Percentiles rank a stretch among this genome's conserved stretches.
Evolutionary conservation across 2,113 vertebrate species (phyloP).

Genomic region (Jaculus jaculus): DNA sequence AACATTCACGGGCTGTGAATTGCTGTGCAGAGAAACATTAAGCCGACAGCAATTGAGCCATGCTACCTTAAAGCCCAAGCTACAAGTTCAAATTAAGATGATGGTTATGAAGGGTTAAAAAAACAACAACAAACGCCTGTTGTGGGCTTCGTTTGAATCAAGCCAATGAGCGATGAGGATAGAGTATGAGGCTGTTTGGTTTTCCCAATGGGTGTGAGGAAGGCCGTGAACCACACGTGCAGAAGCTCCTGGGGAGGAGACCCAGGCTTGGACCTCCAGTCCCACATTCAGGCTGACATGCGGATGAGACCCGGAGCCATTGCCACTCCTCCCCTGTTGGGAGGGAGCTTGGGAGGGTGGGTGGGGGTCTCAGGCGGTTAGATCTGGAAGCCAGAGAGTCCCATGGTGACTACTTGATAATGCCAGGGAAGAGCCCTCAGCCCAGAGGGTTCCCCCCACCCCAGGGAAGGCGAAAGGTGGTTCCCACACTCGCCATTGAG

Average conservation of each 20-base stretch:
- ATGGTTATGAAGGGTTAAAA: slow-evolving; percentile 80
- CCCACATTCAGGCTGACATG: neutral
- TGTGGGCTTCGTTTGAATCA: slow-evolving; percentile 84
- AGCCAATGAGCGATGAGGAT: slow-evolving; percentile 70
- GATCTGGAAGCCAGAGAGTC: slow-evolving; percentile 64
- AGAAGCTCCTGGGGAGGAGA: slow-evolving; percentile 23
- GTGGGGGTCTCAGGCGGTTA: slow-evolving; percentile 69
- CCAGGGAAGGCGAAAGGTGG: slow-evolving; percentile 57
- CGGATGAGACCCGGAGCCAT: slow-evolving; percentile 47
- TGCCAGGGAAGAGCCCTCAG: slow-evolving; percentile 56
- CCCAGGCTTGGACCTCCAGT: slow-evolving; percentile 17
- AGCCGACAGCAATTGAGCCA: slow-evolving; percentile 94
- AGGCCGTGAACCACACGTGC: slow-evolving; percentile 56
- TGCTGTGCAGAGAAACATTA: slow-evolving; percentile 90
- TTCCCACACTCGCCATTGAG: slow-evolving; percentile 53
- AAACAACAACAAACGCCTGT: slow-evolving; percentile 80
- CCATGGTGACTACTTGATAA: slow-evolving; percentile 47
- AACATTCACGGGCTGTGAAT: slow-evolving; percentile 93
- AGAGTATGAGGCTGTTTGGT: slow-evolving; percentile 27
- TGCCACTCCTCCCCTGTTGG: slow-evolving; percentile 36
- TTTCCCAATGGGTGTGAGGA: slow-evolving; percentile 58
- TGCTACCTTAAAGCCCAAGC: slow-evolving; percentile 99
- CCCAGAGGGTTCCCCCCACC: slow-evolving; percentile 61
- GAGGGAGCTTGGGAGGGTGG: slow-evolving; percentile 33
- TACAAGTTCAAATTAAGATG: slow-evolving; percentile 90